phyloP scores from a whole-genome alignment of 2,888 invertebrate genomes.

The Meiosimyza decipiens region DNA sequence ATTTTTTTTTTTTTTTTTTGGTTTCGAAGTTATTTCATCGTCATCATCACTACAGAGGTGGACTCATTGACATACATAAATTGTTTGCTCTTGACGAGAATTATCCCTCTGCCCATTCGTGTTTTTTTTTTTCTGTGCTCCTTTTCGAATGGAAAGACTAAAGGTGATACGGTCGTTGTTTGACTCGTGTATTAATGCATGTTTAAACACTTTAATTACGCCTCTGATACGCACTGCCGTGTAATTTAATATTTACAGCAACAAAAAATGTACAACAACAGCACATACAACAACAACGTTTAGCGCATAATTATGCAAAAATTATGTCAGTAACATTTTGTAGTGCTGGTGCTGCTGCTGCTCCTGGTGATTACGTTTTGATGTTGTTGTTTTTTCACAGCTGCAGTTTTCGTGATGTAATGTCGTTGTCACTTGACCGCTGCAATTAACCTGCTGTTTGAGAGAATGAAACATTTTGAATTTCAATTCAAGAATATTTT shows the following conservation, averaged over 20 bases:
- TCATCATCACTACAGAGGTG: constrained; percentile 3
- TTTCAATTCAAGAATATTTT: background rate
- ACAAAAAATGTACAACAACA: background rate
- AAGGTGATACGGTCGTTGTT: background rate
- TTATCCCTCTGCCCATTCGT: background rate
- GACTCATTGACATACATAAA: background rate
- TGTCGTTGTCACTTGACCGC: constrained; percentile 10
- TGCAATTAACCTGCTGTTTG: constrained; percentile 3
- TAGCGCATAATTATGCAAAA: constrained; percentile 21
- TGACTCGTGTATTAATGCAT: constrained; percentile 20
- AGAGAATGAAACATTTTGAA: constrained; percentile 6
- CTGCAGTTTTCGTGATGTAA: background rate
- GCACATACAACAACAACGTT: background rate
- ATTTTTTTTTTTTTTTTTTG: background rate
- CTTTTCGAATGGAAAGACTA: background rate
- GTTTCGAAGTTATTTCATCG: no score
- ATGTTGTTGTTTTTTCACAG: background rate
- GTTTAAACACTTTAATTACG: constrained; percentile 23
- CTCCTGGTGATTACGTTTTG: background rate
- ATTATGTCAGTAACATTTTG: constrained; percentile 21
- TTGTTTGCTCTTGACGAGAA: background rate
- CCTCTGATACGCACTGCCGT: background rate
- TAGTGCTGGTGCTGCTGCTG: background rate
- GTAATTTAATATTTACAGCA: constrained; percentile 25
- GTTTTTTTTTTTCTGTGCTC: background rate